phyloP scores from a whole-genome alignment of 53 echinoderm and acorn worm species.

The Arbacia lixula region DNA sequence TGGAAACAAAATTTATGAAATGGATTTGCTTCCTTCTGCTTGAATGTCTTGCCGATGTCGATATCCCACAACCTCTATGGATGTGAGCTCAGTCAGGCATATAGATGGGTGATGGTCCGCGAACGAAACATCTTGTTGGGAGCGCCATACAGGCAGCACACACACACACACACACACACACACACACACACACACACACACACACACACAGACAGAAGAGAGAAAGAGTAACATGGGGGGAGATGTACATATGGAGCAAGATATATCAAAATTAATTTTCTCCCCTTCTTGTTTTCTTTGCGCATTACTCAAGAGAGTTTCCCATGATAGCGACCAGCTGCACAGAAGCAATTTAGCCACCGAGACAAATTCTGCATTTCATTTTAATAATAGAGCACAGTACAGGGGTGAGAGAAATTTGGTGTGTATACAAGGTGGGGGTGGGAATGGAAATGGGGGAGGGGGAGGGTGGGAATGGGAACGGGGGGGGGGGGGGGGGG shows the following conservation, averaged over 20 bases:
- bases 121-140: conserved; percentile 16
- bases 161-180: not conserved
- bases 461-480: too few relatives aligned
- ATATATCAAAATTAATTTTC: conserved; percentile 13
- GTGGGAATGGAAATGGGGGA: too few relatives aligned
- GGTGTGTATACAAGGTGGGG: too few relatives aligned
- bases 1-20: too few relatives aligned
- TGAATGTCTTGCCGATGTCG: too few relatives aligned
- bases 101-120: not conserved
- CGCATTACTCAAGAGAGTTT: not conserved
- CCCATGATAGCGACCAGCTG: not conserved
- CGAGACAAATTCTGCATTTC: not conserved
- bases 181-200: not conserved
- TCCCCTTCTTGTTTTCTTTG: not conserved
- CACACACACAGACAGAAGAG: not conserved
- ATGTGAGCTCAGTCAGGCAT: not conserved
- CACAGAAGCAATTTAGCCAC: not conserved
- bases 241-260: too few relatives aligned
- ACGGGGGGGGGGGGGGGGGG: too few relatives aligned
- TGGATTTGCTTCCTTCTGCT: too few relatives aligned
- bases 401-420: too few relatives aligned
- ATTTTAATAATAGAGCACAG: too few relatives aligned
- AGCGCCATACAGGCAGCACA: too few relatives aligned
- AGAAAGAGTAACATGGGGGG: not conserved
- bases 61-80: conserved; percentile 24